A percentile compares a stretch with the other conserved stretches of the same genome.
Evolutionary conservation across 2,113 vertebrate species (phyloP).

Genomic region (Calonectris borealis): DNA sequence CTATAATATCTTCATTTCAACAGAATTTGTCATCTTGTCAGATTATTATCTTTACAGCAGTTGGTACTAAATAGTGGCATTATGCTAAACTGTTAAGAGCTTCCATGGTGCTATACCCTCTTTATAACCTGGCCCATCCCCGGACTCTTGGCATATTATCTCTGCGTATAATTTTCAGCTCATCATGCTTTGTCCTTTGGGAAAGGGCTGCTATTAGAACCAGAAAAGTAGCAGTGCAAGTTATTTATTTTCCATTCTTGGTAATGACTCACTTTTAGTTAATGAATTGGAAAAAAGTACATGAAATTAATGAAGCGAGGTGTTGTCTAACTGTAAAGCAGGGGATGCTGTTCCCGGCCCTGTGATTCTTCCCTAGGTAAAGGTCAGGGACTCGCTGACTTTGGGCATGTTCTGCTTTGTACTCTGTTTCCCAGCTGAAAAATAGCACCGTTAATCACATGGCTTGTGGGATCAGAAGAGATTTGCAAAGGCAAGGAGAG

Average conservation of each 20-base stretch:
- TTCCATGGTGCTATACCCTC: not conserved
- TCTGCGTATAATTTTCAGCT: not conserved
- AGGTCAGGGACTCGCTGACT: not conserved
- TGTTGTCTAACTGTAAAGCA: not conserved
- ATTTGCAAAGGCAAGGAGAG: not conserved
- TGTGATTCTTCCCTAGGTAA: not conserved
- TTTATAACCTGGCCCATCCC: not conserved
- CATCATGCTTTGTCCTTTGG: not conserved
- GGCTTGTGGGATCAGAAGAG: not conserved
- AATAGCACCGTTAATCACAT: not conserved
- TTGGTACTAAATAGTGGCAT: not conserved
- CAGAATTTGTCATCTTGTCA: not conserved
- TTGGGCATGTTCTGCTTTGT: not conserved
- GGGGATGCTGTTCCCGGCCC: not conserved
- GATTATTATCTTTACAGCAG: not conserved
- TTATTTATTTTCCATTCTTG: not conserved
- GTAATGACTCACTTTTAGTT: not conserved
- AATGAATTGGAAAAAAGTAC: conserved; percentile 18
- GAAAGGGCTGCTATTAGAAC: not conserved
- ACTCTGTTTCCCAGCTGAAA: not conserved
- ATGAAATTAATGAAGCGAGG: not conserved
- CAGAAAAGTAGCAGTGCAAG: not conserved
- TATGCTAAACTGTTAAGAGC: not conserved
- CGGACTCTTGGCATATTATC: not conserved
- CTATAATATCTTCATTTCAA: not conserved